phyloP scores from a whole-genome alignment of 2,797 vertebrate genomes.

The Tapera naevia region DNA sequence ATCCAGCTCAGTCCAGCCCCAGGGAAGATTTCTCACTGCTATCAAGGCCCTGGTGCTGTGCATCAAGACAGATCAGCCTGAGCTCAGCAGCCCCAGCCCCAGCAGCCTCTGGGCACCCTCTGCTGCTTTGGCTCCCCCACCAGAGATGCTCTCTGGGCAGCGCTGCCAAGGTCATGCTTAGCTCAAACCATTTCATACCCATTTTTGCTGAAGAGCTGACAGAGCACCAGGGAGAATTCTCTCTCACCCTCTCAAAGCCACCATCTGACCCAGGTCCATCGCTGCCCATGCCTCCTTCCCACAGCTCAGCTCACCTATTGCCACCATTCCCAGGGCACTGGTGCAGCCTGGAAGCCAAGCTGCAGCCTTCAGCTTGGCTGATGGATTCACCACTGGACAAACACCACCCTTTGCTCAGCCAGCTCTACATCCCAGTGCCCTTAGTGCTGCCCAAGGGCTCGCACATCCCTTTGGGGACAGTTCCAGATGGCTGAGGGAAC shows the following conservation, averaged over 20 bases:
- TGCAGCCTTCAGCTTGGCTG: neutral
- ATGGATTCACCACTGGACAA: neutral
- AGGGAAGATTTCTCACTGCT: neutral
- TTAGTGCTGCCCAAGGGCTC: neutral
- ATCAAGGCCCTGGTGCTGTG: neutral
- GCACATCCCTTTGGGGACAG: neutral
- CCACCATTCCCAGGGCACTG: neutral
- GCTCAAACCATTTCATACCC: neutral
- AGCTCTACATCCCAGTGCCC: fast-evolving
- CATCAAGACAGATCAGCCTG: neutral
- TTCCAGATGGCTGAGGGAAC: neutral
- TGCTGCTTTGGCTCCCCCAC: neutral
- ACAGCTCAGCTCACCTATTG: neutral
- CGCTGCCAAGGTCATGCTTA: neutral
- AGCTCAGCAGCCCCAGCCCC: neutral
- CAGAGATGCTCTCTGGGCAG: neutral
- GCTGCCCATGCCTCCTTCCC: neutral
- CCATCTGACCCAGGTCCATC: neutral
- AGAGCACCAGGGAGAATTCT: neutral
- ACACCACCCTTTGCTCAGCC: neutral
- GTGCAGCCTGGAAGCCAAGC: neutral
- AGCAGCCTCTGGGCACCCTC: neutral
- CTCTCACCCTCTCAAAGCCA: neutral
- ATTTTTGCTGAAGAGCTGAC: neutral
- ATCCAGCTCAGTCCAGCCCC: fast-evolving